Percentiles rank a stretch among this genome's conserved stretches.
Evolutionary conservation across 2,113 vertebrate species (phyloP).

Genomic region (Sphaerodactylus townsendi): DNA sequence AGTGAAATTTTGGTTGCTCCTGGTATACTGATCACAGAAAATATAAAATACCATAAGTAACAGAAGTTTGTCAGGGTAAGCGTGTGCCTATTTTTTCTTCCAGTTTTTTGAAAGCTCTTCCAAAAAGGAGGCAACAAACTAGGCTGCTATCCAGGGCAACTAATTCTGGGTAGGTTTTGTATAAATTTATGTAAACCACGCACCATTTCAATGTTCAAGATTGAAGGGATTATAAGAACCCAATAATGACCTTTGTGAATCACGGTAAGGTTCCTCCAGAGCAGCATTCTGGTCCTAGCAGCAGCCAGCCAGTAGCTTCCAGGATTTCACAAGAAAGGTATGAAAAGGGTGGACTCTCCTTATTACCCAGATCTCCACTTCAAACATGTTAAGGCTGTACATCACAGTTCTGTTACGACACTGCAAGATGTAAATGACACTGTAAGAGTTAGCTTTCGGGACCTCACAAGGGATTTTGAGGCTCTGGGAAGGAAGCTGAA

Average conservation of each 20-base stretch:
- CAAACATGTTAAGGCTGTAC: no score
- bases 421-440: no score
- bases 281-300: background rate
- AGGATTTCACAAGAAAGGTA: background rate
- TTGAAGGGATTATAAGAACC: background rate
- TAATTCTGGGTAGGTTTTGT: background rate
- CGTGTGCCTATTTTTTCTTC: background rate
- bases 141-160: background rate
- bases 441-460: no score
- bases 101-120: background rate
- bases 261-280: background rate
- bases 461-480: no score
- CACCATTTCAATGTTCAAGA: background rate
- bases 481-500: no score
- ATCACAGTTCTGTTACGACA: no score
- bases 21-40: background rate
- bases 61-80: background rate
- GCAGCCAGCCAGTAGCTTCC: background rate
- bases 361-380: no score
- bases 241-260: background rate
- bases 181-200: background rate
- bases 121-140: background rate
- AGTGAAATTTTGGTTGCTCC: conserved; percentile 1
- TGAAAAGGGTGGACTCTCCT: no score
- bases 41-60: background rate